phyloP scores from a whole-genome alignment of 2,888 invertebrate species.

The Eilema griseolum region DNA sequence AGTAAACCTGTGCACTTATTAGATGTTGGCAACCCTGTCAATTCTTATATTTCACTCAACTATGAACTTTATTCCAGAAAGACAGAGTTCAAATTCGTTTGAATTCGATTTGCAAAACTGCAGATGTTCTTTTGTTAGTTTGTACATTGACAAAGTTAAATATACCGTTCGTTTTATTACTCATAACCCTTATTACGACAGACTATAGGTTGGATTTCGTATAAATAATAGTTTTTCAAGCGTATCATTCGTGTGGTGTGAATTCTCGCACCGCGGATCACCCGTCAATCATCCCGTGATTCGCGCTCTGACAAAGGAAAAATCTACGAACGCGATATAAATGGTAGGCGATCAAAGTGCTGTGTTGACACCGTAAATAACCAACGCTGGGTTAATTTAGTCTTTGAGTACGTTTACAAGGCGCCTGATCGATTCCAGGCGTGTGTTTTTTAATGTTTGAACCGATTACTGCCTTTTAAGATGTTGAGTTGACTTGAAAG shows the following conservation, averaged over 20 bases:
- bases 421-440: conserved; percentile 55
- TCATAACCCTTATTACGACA: neutral
- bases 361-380: conserved; percentile 71
- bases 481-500: conserved; percentile 30
- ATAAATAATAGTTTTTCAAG: conserved; percentile 13
- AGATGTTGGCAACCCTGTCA: conserved; percentile 59
- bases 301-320: conserved; percentile 82
- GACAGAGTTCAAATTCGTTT: conserved; percentile 49
- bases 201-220: conserved; percentile 11
- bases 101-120: conserved; percentile 21
- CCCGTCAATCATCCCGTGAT: conserved; percentile 83
- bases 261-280: conserved; percentile 75
- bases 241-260: conserved; percentile 12
- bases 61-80: neutral
- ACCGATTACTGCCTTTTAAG: conserved; percentile 42
- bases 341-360: conserved; percentile 81
- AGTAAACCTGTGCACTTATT: conserved; percentile 81
- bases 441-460: conserved; percentile 42
- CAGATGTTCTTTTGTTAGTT: conserved; percentile 40
- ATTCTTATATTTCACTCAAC: conserved; percentile 17
- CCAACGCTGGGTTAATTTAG: conserved; percentile 81
- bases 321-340: conserved; percentile 78
- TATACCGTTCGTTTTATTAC: conserved; percentile 15
- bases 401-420: conserved; percentile 65
- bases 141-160: conserved; percentile 34